Base-by-base conservation (phyloP, 2,113 vertebrate species). In the Pyxicephalus adspersus region DNA sequence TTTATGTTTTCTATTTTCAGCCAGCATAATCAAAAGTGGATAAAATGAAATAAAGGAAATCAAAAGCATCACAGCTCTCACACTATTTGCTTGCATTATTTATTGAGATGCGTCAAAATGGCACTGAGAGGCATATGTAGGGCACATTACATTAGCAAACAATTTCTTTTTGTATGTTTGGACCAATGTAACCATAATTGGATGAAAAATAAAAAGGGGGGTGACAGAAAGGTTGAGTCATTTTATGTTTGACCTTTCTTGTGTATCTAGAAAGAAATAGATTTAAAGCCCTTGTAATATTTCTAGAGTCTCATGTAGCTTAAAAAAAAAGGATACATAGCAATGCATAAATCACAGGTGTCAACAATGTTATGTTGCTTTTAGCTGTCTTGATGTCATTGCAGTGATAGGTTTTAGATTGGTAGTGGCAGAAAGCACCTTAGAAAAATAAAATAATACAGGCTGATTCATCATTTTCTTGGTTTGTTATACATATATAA, bases 81-180 rank as follows among this genome's bases (percentile, higher is more conserved):
- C 68, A 81, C 70, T 58, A 73, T 74, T 81, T 64, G 26, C 70
- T 81, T 81, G 79, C 68, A 81, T 81, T 81, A 81, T 81, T 81
- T 81, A 81, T 81, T 60, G 73, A 60, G 28, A 55, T 22, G n/a
- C 64, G 68, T 81, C 58, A 81, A 81, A 81, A 81, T 81, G 74
- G 68, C 68, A 64, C 68, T 64, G 68, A 65, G 79, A 58, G 50
- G 68, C 68, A 81, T 72, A 81, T 81, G 79, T 81, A 81, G 79
- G 79, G 70, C 79, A 81, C 55, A 68, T 50, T 81, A 74, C 79
- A 74, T 80, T 80, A 72, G 67, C 67, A 80, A 80, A 80, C 79
- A 81, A 65, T 81, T 70, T 66, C 64, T 67, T 78, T 81, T 81
- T 74, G 79, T 73, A 52, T 74, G 60, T 74, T 73, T 81, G 74